Evolutionary conservation across 2,113 vertebrate genomes (phyloP).

Genomic region (Pseudorectes ferrugineus): DNA sequence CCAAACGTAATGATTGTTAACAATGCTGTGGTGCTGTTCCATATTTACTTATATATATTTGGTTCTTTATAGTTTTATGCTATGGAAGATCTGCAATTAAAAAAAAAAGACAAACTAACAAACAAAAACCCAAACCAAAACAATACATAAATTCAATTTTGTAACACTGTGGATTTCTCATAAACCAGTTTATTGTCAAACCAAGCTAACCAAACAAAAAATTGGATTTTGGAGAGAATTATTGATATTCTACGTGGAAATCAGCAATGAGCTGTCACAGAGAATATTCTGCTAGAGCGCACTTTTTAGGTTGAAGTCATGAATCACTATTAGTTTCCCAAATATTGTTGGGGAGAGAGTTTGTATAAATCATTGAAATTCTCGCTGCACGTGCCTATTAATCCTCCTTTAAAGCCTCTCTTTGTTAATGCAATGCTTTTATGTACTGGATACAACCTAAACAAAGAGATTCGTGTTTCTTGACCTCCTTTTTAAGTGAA

Average conservation of each 20-base stretch:
- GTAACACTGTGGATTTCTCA: neutral
- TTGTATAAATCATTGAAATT: neutral
- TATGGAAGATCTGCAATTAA: neutral
- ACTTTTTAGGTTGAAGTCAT: neutral
- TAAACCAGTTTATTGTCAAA: neutral
- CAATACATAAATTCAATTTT: neutral
- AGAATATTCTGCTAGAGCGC: neutral
- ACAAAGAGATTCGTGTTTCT: neutral
- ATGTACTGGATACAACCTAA: neutral
- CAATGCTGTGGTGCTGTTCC: neutral
- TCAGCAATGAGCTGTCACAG: neutral
- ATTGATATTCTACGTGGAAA: fast-evolving
- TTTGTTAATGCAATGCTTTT: neutral
- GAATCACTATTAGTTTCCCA: neutral
- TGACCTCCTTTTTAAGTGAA: neutral
- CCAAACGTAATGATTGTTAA: neutral
- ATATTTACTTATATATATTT: neutral
- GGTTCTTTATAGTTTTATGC: neutral
- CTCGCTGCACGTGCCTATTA: neutral
- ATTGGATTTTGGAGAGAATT: neutral
- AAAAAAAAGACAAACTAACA: neutral
- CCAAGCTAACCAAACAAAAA: neutral
- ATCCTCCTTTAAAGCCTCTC: neutral
- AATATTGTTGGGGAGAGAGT: neutral
- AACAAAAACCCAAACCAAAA: neutral